phyloP scores from a whole-genome alignment of 2,888 invertebrate genomes.

The Galerucella pusilla region DNA sequence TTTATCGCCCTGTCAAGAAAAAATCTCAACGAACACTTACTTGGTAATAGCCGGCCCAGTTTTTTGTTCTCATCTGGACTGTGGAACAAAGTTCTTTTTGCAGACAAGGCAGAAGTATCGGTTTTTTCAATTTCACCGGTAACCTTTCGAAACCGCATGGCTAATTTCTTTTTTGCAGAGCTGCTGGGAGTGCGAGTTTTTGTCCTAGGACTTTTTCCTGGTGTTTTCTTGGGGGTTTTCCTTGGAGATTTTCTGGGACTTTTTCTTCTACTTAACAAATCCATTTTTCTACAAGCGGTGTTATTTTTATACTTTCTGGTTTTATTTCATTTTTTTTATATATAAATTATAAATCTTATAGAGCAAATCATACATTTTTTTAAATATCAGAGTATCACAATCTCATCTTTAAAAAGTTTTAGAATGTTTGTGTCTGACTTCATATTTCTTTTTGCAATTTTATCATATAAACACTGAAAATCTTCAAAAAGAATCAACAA shows the following conservation, averaged over 20 bases:
- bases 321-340: too few species aligned
- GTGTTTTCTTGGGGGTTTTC: slow-evolving; percentile 66
- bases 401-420: too few species aligned
- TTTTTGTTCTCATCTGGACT: slow-evolving; percentile 69
- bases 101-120: slow-evolving; percentile 41
- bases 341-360: too few species aligned
- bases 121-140: slow-evolving; percentile 53
- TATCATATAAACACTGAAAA: too few species aligned
- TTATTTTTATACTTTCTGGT: too few species aligned
- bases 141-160: slow-evolving; percentile 54
- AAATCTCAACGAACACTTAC: slow-evolving; percentile 43
- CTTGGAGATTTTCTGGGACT: slow-evolving; percentile 54
- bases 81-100: slow-evolving; percentile 80
- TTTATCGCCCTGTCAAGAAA: too few species aligned
- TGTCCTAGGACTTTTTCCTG: slow-evolving; percentile 68
- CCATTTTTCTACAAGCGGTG: slow-evolving; percentile 60
- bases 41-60: slow-evolving; percentile 46
- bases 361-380: too few species aligned
- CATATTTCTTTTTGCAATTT: too few species aligned
- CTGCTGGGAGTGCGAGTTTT: slow-evolving; percentile 69
- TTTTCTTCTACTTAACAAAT: slow-evolving; percentile 59
- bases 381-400: too few species aligned
- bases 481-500: too few species aligned
- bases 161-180: slow-evolving; percentile 72
- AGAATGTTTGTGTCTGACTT: too few species aligned